Conservation (phyloP, 2,797 vertebrate species). For the Phylloscopus collybita region DNA sequence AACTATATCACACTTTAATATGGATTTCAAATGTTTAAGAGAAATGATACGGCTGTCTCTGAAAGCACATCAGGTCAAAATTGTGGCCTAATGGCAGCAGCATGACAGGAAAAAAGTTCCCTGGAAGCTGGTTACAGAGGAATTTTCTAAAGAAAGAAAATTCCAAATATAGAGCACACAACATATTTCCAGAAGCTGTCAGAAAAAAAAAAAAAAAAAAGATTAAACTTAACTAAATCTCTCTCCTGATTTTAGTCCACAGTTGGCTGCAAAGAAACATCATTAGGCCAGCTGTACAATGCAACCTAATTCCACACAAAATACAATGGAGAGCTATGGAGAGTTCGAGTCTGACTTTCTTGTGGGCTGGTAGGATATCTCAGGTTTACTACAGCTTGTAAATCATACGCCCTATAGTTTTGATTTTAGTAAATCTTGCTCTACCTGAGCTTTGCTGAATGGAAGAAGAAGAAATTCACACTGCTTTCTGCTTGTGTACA, state of each 20-base stretch:
- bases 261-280: background rate
- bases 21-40: background rate
- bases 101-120: background rate
- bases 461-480: background rate
- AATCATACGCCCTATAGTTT: background rate
- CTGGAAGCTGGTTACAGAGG: background rate
- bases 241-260: background rate
- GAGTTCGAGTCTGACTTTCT: background rate
- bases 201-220: background rate
- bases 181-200: slow-evolving; percentile 3
- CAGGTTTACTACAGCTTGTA: background rate
- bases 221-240: slow-evolving; percentile 15
- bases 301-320: background rate
- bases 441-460: background rate
- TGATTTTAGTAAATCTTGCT: background rate
- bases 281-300: background rate
- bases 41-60: background rate
- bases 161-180: background rate
- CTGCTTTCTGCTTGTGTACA: background rate
- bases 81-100: background rate
- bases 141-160: slow-evolving; percentile 2
- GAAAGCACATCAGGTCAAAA: background rate
- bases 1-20: background rate
- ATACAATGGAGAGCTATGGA: background rate
- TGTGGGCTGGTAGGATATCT: background rate